These are phyloP conservation scores for Albula glossodonta DNA, from an alignment of 2,113 vertebrate species.

Conservation along the genomic window DNA sequence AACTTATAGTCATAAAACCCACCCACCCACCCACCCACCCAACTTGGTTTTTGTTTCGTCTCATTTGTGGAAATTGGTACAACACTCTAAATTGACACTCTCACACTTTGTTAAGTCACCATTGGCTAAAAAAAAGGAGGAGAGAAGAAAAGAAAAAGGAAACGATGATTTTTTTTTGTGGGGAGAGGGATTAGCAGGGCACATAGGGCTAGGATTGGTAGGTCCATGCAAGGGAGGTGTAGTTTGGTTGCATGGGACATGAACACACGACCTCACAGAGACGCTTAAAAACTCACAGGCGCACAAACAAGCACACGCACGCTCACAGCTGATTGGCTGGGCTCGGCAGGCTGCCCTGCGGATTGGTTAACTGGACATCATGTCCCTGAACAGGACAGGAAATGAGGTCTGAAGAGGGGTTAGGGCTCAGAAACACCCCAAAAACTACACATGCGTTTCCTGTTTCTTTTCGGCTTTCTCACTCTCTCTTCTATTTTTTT, in stretches of 20 bases:
- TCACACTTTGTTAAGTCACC: constrained; percentile 47
- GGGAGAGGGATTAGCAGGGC: background rate
- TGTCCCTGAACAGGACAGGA: no score
- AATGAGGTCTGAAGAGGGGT: background rate
- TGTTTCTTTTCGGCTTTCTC: background rate
- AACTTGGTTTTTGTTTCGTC: constrained; percentile 6
- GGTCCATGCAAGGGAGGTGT: no score
- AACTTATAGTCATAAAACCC: constrained; percentile 33
- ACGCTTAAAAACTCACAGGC: background rate
- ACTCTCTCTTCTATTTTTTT: constrained; percentile 26
- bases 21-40: background rate
- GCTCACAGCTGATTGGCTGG: background rate
- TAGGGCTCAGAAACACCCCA: background rate
- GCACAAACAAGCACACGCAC: background rate
- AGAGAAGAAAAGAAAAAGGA: constrained; percentile 25
- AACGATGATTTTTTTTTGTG: constrained; percentile 21
- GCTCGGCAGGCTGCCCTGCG: background rate
- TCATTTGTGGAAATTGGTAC: constrained; percentile 40
- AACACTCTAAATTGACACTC: constrained; percentile 40
- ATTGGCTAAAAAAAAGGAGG: constrained; percentile 49
- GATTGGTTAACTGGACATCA: background rate
- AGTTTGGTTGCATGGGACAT: background rate
- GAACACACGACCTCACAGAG: background rate
- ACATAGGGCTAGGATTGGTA: background rate
- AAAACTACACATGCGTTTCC: background rate